A percentile compares a stretch with the other conserved stretches of the same genome.
Evolutionary conservation across 2,888 invertebrate species (phyloP).

Genomic region (Camponotus fellah): DNA sequence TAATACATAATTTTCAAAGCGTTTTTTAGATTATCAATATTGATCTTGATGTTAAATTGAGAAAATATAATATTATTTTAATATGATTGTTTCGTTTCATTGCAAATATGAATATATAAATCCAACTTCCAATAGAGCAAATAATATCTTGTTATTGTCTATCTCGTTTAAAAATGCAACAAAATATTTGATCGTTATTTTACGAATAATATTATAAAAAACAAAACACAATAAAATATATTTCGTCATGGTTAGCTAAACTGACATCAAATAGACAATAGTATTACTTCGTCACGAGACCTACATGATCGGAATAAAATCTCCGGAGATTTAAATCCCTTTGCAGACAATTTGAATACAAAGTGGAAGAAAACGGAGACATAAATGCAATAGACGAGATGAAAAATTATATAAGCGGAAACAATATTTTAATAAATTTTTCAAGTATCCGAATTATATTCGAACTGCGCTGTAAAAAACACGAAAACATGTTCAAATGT

Average conservation of each 20-base stretch:
- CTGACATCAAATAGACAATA: constrained; percentile 48
- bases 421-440: constrained; percentile 6
- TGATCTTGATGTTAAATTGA: neutral
- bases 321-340: constrained; percentile 6
- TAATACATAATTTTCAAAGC: neutral
- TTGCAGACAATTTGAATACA: neutral
- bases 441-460: neutral
- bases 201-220: neutral
- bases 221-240: constrained; percentile 33
- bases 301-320: constrained; percentile 46
- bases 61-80: neutral
- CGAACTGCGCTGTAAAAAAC: neutral
- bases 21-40: neutral
- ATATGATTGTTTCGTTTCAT: neutral
- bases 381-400: neutral
- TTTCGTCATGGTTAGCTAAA: constrained; percentile 44
- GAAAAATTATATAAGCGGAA: neutral
- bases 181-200: constrained; percentile 22
- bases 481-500: neutral
- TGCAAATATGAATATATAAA: too few species aligned
- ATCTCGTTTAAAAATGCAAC: constrained; percentile 8
- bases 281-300: constrained; percentile 9
- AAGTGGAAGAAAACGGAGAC: neutral
- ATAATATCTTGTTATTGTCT: neutral
- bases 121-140: neutral